Evolutionary conservation across 2,888 invertebrate genomes (phyloP).

Genomic region (Torymus texanus): DNA sequence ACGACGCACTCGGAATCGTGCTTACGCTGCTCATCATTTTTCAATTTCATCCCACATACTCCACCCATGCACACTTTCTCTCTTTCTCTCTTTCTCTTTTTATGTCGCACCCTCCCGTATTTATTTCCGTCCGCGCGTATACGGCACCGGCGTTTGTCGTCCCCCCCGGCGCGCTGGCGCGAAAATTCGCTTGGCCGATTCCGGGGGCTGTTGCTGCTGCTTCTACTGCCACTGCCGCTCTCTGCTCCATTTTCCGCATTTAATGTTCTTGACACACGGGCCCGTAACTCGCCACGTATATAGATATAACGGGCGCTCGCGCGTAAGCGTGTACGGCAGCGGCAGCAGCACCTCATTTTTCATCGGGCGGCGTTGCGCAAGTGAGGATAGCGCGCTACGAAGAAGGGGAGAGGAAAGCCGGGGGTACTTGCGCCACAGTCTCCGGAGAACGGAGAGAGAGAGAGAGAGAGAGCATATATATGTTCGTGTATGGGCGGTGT

Average conservation of each 20-base stretch:
- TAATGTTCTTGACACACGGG: constrained; percentile 22
- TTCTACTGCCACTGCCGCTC: not conserved
- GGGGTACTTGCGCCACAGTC: no score
- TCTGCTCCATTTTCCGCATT: constrained; percentile 25
- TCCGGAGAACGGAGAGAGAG: not conserved
- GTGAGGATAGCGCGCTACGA: not conserved
- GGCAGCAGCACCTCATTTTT: constrained; percentile 33
- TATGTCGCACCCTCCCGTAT: constrained; percentile 12
- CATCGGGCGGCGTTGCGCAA: constrained; percentile 2
- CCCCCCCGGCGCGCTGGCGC: not conserved
- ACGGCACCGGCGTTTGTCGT: not conserved
- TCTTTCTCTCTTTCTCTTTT: no score
- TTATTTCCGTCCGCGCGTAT: constrained; percentile 1
- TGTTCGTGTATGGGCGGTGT: not conserved
- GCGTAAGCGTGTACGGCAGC: no score
- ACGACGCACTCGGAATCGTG: no score
- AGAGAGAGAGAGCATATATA: not conserved
- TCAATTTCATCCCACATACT: constrained; percentile 17
- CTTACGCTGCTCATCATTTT: constrained; percentile 23
- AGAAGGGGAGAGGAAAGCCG: not conserved
- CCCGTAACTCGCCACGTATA: constrained; percentile 3
- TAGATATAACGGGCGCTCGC: not conserved
- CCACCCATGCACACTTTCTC: no score
- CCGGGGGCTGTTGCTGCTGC: not conserved
- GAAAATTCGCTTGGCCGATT: constrained; percentile 21